Percentiles rank a stretch among this genome's conserved stretches.
These are phyloP conservation scores for Aphelocoma californica DNA, from an alignment of 2,797 vertebrate genomes.

Conservation along the genomic window DNA sequence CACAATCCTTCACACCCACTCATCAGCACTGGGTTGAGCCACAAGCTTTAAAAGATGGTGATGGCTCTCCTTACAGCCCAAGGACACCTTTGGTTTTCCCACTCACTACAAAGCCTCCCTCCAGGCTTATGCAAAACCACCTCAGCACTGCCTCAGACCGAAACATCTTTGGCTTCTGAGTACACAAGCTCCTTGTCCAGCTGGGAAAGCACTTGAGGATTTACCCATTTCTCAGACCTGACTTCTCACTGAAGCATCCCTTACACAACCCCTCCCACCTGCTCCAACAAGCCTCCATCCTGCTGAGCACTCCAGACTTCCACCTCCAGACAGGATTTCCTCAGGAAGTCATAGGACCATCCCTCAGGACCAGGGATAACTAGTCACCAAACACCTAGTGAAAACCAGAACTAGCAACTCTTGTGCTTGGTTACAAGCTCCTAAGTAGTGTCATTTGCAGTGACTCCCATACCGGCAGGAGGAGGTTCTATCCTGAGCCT, in stretches of 20 bases:
- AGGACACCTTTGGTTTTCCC: background rate
- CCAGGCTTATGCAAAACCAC: background rate
- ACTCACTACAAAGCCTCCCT: background rate
- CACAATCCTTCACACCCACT: rapidly evolving
- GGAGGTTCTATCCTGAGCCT: background rate
- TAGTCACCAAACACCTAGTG: background rate
- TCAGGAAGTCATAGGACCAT: background rate
- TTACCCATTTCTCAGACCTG: background rate
- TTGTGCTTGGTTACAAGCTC: background rate
- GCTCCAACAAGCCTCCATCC: background rate
- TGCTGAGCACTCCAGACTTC: background rate
- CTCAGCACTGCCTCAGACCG: background rate
- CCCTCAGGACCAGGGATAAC: background rate
- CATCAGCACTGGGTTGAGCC: rapidly evolving
- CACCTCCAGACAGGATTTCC: background rate
- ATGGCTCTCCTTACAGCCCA: background rate
- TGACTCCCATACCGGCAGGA: rapidly evolving
- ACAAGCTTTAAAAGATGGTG: background rate
- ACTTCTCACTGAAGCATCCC: background rate
- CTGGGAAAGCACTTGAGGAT: background rate
- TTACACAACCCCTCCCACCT: background rate
- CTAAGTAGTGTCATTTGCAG: background rate
- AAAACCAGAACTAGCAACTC: background rate
- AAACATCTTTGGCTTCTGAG: background rate
- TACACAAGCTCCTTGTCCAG: background rate